Evolutionary conservation across 2,797 vertebrate genomes (phyloP).

Genomic region (Onychomys leucogaster): DNA sequence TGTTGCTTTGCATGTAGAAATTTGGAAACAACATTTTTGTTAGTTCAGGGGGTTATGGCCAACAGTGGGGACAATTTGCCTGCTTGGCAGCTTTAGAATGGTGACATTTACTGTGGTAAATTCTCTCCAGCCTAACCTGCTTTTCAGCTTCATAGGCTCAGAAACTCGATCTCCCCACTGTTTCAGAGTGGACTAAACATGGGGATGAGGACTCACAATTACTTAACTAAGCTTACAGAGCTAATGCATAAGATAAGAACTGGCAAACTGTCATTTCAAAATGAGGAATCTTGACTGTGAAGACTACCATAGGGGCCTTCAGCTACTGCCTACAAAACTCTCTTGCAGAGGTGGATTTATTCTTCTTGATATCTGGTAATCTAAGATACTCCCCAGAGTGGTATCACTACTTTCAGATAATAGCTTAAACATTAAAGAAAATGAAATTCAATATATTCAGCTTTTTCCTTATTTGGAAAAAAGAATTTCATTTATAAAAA

Average conservation of each 20-base stretch:
- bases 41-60: not conserved
- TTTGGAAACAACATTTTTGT: slow-evolving; percentile 44
- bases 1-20: slow-evolving; percentile 1
- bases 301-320: not conserved
- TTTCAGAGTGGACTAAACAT: slow-evolving; percentile 49
- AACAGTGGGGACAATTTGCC: not conserved
- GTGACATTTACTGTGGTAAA: slow-evolving; percentile 51
- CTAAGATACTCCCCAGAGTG: slow-evolving; percentile 40
- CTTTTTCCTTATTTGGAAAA: slow-evolving; percentile 45
- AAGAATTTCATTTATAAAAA: slow-evolving; percentile 57
- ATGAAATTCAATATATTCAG: slow-evolving; percentile 44
- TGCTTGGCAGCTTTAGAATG: slow-evolving; percentile 46
- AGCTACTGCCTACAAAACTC: not conserved
- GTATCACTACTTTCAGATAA: slow-evolving; percentile 51
- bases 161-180: slow-evolving; percentile 45
- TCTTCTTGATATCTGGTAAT: slow-evolving; percentile 61
- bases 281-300: slow-evolving; percentile 31
- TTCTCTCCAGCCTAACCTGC: not conserved
- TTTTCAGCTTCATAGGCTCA: slow-evolving; percentile 58
- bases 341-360: slow-evolving; percentile 26
- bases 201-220: not conserved
- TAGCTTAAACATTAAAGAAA: slow-evolving; percentile 63
- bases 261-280: slow-evolving; percentile 56
- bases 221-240: slow-evolving; percentile 34
- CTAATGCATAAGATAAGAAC: slow-evolving; percentile 38